These are phyloP conservation scores for Argyrosomus japonicus DNA, from an alignment of 2,113 vertebrate genomes.

Conservation along the genomic window DNA sequence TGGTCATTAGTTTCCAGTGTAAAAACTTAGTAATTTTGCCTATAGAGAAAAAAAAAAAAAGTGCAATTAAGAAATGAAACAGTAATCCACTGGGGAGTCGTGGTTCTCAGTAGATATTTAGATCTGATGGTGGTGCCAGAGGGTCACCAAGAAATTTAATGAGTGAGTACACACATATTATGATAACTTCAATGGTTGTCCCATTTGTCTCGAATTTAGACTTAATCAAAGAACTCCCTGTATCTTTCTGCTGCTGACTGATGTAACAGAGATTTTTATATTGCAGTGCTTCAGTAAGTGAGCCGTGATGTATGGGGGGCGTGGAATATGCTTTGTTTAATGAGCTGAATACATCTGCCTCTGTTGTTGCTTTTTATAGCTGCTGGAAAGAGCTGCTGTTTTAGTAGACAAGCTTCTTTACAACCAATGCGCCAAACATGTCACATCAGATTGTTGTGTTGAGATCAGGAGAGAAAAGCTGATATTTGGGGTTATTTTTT, in stretches of 20 bases:
- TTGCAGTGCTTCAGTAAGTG: slow-evolving; percentile 5
- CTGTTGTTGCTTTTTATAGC: slow-evolving; percentile 35
- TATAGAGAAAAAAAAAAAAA: neutral
- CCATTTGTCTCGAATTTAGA: neutral
- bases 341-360: slow-evolving; percentile 30
- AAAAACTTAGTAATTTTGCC: neutral
- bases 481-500: neutral
- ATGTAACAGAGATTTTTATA: neutral
- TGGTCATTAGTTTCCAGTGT: neutral
- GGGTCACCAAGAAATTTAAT: neutral
- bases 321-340: slow-evolving; percentile 27
- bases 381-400: slow-evolving; percentile 4
- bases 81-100: neutral
- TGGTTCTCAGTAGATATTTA: neutral
- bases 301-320: slow-evolving; percentile 8
- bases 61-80: neutral
- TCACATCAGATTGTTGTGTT: neutral
- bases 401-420: neutral
- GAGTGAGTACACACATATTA: too few species aligned
- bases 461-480: neutral
- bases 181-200: neutral
- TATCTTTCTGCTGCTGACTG: neutral
- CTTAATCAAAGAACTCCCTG: neutral
- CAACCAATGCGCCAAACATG: neutral
- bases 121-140: neutral